Evolutionary conservation across 2,797 vertebrate genomes (phyloP).

Genomic region (Myotis myotis): DNA sequence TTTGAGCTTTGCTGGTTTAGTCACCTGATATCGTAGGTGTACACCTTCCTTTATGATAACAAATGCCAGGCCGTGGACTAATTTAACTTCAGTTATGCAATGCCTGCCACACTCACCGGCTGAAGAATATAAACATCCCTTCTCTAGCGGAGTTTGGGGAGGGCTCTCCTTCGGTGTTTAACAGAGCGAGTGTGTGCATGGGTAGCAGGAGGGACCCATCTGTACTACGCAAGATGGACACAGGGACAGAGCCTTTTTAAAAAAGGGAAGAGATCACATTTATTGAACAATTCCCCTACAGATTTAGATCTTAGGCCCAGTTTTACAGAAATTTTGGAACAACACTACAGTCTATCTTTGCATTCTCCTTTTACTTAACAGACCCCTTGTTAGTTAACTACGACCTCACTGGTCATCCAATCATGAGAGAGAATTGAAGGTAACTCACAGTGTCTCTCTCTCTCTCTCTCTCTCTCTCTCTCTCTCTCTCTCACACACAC

Average conservation of each 20-base stretch:
- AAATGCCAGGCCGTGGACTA: constrained; percentile 71
- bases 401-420: not conserved
- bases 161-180: constrained; percentile 44
- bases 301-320: not conserved
- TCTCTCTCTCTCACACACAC: no score
- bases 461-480: no score
- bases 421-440: not conserved
- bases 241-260: not conserved
- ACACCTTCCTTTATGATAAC: constrained; percentile 72
- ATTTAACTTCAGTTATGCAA: constrained; percentile 66
- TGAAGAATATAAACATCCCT: constrained; percentile 72
- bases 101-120: constrained; percentile 58
- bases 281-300: not conserved
- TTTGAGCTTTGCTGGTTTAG: constrained; percentile 67
- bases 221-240: not conserved
- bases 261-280: not conserved
- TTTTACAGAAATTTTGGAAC: not conserved
- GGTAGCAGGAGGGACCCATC: not conserved
- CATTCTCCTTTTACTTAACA: not conserved
- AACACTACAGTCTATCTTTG: not conserved
- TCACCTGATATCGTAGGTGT: constrained; percentile 53
- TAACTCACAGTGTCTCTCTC: not conserved
- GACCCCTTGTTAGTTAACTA: not conserved
- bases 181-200: constrained; percentile 40
- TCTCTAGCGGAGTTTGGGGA: constrained; percentile 64